These are phyloP conservation scores for Lepidochrysops patricia DNA, from an alignment of 2,888 invertebrate species.

Conservation along the genomic window DNA sequence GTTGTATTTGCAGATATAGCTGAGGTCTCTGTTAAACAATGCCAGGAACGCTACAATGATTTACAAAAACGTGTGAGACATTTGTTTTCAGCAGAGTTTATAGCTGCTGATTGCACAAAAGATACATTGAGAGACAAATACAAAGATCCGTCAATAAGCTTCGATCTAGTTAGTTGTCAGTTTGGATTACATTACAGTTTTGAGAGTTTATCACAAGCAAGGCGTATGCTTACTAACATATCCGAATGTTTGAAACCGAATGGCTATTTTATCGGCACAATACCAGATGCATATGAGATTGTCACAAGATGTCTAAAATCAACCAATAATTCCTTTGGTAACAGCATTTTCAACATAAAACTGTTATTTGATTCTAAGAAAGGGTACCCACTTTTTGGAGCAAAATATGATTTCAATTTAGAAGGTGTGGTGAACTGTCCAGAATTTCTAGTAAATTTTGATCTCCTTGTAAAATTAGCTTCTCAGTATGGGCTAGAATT, in stretches of 20 bases:
- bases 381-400: constrained; percentile 91
- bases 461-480: constrained; percentile 83
- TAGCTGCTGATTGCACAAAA: constrained; percentile 94
- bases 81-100: constrained; percentile 90
- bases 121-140: constrained; percentile 84
- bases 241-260: constrained; percentile 91
- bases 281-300: constrained; percentile 94
- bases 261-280: constrained; percentile 97
- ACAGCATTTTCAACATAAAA: constrained; percentile 84
- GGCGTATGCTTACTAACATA: constrained; percentile 93
- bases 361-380: constrained; percentile 78
- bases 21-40: constrained; percentile 92
- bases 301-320: constrained; percentile 81
- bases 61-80: constrained; percentile 64
- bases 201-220: constrained; percentile 90
- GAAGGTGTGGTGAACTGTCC: constrained; percentile 99
- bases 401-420: constrained; percentile 94
- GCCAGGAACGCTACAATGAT: constrained; percentile 86
- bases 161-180: constrained; percentile 96
- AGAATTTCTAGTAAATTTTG: constrained; percentile 97
- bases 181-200: constrained; percentile 99
- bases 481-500: constrained; percentile 81
- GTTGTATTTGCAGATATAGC: constrained; percentile 96
- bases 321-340: constrained; percentile 79
- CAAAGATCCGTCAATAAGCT: constrained; percentile 82